Percentiles rank a stretch among this genome's conserved stretches.
These are phyloP conservation scores for Scolopax rusticola DNA, from an alignment of 2,797 vertebrate species.

Conservation along the genomic window DNA sequence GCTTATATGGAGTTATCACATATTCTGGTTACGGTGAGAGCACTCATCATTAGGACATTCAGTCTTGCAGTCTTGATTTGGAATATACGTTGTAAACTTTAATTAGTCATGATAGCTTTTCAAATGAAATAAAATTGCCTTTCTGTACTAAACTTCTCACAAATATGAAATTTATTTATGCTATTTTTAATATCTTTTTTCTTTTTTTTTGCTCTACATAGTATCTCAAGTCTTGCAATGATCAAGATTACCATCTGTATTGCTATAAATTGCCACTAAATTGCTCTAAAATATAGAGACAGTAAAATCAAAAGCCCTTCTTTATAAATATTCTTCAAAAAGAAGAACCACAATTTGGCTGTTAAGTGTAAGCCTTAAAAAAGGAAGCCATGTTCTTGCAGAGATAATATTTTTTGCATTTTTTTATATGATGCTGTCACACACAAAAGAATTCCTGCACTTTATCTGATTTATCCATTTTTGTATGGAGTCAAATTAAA, in stretches of 20 bases:
- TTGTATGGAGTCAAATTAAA: background rate
- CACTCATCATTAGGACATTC: background rate
- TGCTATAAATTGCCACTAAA: background rate
- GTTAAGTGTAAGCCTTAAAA: background rate
- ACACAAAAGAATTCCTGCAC: background rate
- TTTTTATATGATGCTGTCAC: background rate
- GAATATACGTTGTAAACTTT: background rate
- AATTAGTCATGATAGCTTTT: background rate
- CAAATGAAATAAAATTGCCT: background rate
- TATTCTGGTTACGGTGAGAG: background rate
- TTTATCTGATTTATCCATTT: background rate
- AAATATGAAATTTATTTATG: background rate
- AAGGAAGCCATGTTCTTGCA: background rate
- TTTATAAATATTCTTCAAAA: background rate
- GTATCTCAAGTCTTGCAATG: background rate
- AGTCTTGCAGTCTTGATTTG: background rate
- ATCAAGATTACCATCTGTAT: background rate
- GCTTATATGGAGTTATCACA: background rate
- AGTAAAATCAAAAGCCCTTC: background rate
- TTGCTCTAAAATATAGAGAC: background rate
- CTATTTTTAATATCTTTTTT: background rate
- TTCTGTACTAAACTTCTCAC: background rate
- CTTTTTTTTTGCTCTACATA: background rate
- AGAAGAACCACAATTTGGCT: background rate
- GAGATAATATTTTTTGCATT: background rate